Conservation (phyloP, 1,140 invertebrate genomes). For the Drosophila punjabiensis region DNA sequence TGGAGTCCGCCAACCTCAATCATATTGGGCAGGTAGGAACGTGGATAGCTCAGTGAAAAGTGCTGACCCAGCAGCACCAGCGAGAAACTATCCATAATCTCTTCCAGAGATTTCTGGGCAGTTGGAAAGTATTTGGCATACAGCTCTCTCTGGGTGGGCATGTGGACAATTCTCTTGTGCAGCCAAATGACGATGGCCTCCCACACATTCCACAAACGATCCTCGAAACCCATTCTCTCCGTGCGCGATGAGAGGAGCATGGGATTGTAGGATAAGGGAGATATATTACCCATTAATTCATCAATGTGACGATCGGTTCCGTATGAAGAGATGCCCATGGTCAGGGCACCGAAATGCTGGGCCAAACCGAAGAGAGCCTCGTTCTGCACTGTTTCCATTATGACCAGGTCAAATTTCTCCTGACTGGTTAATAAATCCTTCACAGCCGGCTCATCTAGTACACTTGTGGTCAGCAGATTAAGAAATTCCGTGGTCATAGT, state of each 20-base stretch:
- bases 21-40: slow-evolving; percentile 86
- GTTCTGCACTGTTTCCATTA: slow-evolving; percentile 72
- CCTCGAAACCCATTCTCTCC: slow-evolving; percentile 84
- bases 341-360: slow-evolving; percentile 71
- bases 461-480: slow-evolving; percentile 53
- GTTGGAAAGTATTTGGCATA: slow-evolving; percentile 82
- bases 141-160: slow-evolving; percentile 78
- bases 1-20: slow-evolving; percentile 86
- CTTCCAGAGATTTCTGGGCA: slow-evolving; percentile 37
- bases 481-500: slow-evolving; percentile 63
- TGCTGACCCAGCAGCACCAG: slow-evolving; percentile 87
- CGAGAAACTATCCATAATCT: slow-evolving; percentile 85
- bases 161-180: slow-evolving; percentile 46
- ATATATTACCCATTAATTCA: slow-evolving; percentile 71
- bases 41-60: slow-evolving; percentile 86
- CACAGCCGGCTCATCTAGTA: slow-evolving; percentile 73
- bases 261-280: slow-evolving; percentile 81
- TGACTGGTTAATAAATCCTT: slow-evolving; percentile 33
- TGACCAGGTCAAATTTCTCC: slow-evolving; percentile 70
- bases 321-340: slow-evolving; percentile 75
- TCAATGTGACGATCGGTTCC: slow-evolving; percentile 73
- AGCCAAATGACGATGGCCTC: slow-evolving; percentile 41
- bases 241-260: slow-evolving; percentile 68
- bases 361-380: slow-evolving; percentile 76
- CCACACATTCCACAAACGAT: slow-evolving; percentile 85